These are phyloP conservation scores for Scomber japonicus DNA, from an alignment of 2,113 vertebrate species.

Conservation along the genomic window DNA sequence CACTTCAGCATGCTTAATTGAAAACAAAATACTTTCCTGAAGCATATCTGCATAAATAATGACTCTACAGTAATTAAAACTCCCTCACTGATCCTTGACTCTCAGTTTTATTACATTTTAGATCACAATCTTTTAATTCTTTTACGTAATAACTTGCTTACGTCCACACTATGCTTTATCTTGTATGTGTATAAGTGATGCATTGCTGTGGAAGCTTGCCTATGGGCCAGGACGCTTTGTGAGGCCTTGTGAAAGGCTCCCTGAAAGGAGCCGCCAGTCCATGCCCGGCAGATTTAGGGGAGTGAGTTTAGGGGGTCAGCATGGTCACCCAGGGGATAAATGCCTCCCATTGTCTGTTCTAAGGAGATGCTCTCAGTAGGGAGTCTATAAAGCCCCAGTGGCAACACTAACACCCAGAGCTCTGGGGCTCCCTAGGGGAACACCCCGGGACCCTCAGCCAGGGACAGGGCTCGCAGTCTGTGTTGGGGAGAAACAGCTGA, in stretches of 20 bases:
- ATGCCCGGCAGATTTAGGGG: slow-evolving; percentile 92
- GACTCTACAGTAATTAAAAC: not conserved
- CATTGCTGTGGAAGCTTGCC: slow-evolving; percentile 63
- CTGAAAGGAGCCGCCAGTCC: slow-evolving; percentile 91
- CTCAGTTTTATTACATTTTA: slow-evolving; percentile 16
- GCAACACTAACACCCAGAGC: slow-evolving; percentile 85
- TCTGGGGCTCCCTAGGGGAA: slow-evolving; percentile 74
- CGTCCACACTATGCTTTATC: slow-evolving; percentile 43
- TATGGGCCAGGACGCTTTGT: slow-evolving; percentile 88
- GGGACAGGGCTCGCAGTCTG: slow-evolving; percentile 32
- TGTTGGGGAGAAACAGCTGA: slow-evolving; percentile 66
- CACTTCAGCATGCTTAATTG: not conserved
- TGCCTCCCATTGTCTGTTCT: slow-evolving; percentile 93
- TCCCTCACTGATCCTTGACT: not conserved
- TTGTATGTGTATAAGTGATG: slow-evolving; percentile 54
- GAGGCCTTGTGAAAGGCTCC: slow-evolving; percentile 86
- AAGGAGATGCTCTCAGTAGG: slow-evolving; percentile 96
- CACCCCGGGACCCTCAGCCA: slow-evolving; percentile 75
- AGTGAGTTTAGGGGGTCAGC: slow-evolving; percentile 95
- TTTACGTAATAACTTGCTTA: slow-evolving; percentile 37
- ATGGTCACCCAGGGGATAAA: slow-evolving; percentile 94
- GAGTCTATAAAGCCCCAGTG: slow-evolving; percentile 89
- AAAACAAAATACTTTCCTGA: not conserved
- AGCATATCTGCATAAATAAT: not conserved
- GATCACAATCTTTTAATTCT: not conserved